Percentiles rank a stretch among this genome's conserved stretches.
Evolutionary conservation across 2,113 vertebrate genomes (phyloP).

Genomic region (Benthochromis sp.): DNA sequence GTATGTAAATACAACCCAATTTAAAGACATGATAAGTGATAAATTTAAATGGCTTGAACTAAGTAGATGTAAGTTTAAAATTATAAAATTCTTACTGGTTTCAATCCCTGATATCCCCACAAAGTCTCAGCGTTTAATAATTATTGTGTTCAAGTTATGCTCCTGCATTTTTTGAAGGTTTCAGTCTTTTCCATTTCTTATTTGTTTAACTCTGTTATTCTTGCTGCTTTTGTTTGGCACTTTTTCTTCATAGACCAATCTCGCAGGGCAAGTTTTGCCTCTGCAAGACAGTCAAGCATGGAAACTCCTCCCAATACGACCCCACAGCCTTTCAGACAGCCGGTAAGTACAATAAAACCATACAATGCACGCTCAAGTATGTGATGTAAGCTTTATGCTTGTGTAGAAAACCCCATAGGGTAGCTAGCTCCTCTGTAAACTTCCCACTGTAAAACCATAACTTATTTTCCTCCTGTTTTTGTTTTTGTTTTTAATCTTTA

Average conservation of each 20-base stretch:
- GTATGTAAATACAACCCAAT: neutral
- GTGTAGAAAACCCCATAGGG: neutral
- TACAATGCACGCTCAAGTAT: neutral
- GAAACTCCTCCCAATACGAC: constrained; percentile 83
- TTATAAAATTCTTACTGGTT: neutral
- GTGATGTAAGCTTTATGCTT: neutral
- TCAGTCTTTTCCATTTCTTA: neutral
- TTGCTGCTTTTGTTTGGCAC: neutral
- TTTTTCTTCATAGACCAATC: constrained; percentile 71
- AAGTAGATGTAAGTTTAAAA: neutral
- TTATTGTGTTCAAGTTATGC: neutral
- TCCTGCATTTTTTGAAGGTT: neutral
- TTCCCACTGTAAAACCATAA: neutral
- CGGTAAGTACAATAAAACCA: constrained; percentile 71
- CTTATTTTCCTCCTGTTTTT: neutral
- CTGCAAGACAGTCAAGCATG: constrained; percentile 89
- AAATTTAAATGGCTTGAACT: neutral
- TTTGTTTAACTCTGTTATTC: neutral
- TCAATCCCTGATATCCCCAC: neutral
- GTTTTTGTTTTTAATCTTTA: constrained; percentile 11
- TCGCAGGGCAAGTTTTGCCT: constrained; percentile 88
- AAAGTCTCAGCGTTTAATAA: neutral
- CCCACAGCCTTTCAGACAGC: constrained; percentile 82
- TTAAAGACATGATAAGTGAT: neutral
- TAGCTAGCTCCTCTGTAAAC: neutral